Evolutionary conservation across 2,113 vertebrate species (phyloP).

Genomic region (Dicentrarchus labrax): DNA sequence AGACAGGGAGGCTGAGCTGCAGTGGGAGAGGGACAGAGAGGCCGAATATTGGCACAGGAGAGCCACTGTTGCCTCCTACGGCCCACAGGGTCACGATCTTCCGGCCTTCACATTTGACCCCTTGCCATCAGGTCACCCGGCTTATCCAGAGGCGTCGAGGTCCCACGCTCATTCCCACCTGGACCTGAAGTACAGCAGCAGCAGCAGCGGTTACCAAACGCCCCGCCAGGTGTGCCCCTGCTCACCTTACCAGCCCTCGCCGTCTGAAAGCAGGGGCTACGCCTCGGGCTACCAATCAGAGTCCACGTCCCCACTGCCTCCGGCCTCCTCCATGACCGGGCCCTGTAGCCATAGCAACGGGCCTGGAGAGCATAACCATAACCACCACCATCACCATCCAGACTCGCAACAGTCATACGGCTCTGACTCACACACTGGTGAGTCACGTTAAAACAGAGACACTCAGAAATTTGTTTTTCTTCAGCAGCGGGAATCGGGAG

Average conservation of each 20-base stretch:
- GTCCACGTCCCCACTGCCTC: constrained; percentile 85
- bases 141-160: constrained; percentile 81
- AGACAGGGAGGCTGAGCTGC: constrained; percentile 83
- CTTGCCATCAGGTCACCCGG: constrained; percentile 83
- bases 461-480: constrained; percentile 15
- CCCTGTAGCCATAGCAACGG: constrained; percentile 71
- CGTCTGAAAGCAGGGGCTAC: constrained; percentile 86
- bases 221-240: constrained; percentile 82
- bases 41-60: constrained; percentile 85
- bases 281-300: constrained; percentile 86
- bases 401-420: constrained; percentile 73
- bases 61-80: constrained; percentile 82
- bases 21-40: constrained; percentile 85
- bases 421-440: constrained; percentile 79
- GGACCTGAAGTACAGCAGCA: constrained; percentile 88
- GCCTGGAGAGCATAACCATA: constrained; percentile 62
- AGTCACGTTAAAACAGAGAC: constrained; percentile 54
- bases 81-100: constrained; percentile 79
- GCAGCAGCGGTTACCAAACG: constrained; percentile 85
- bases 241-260: constrained; percentile 85
- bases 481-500: constrained; percentile 5
- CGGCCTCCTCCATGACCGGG: constrained; percentile 65
- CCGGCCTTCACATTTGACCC: constrained; percentile 85
- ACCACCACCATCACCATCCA: constrained; percentile 63
- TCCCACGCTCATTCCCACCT: constrained; percentile 83